Percentiles rank a stretch among this genome's conserved stretches.
Evolutionary conservation across 30 jellyfish, hydroid and myxozoan species (phyloP).

Genomic region (Chironex yamaguchii): DNA sequence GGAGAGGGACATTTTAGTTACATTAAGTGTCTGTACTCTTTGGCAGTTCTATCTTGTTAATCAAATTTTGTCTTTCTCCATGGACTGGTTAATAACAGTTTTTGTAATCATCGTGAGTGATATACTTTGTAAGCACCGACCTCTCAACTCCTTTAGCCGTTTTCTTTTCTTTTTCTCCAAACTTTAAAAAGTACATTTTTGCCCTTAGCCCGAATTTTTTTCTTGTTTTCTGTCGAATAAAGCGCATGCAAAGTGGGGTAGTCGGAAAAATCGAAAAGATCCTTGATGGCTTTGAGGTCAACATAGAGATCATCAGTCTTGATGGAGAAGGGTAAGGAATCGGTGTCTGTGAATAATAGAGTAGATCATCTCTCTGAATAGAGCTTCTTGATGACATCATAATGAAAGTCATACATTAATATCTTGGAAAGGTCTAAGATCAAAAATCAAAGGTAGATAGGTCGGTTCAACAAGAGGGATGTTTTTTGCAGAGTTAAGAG

Average conservation of each 20-base stretch:
- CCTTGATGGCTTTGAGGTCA: neutral
- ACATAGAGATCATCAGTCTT: conserved; percentile 3
- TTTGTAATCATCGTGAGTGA: neutral
- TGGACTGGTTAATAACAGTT: no score
- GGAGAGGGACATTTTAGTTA: no score
- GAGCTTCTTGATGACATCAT: conserved; percentile 1
- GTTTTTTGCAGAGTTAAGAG: neutral
- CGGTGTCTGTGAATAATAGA: conserved; percentile 33
- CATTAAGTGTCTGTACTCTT: no score
- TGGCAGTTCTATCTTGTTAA: no score
- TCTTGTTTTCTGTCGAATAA: neutral
- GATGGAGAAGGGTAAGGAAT: neutral
- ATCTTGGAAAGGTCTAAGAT: conserved; percentile 33
- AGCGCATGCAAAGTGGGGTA: neutral
- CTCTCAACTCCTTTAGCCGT: neutral
- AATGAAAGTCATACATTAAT: conserved; percentile 45
- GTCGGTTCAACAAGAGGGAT: neutral
- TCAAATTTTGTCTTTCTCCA: no score
- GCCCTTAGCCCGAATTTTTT: neutral
- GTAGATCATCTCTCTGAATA: neutral
- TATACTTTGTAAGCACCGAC: neutral
- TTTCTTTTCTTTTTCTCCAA: neutral
- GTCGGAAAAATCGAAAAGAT: neutral
- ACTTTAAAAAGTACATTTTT: neutral
- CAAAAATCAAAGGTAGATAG: conserved; percentile 36